These are phyloP conservation scores for Mastomys natalensis DNA, from an alignment of 2,113 vertebrate species.

Conservation along the genomic window DNA sequence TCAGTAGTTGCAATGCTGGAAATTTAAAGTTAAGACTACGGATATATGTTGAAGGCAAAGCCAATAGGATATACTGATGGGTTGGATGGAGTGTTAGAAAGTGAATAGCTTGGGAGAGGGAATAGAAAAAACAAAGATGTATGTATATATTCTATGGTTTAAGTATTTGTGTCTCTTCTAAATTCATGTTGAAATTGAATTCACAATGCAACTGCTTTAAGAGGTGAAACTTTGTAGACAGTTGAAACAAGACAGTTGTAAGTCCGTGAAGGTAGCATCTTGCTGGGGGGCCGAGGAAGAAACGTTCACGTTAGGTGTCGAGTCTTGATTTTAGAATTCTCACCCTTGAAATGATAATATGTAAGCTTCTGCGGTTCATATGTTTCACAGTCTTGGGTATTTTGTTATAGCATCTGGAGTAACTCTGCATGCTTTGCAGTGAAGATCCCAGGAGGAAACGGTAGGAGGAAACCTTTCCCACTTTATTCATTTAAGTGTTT, in stretches of 20 bases:
- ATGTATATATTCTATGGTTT: background rate
- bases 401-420: background rate
- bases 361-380: background rate
- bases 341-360: background rate
- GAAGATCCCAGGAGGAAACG: background rate
- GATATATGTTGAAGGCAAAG: background rate
- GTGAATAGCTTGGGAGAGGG: too few species aligned
- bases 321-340: background rate
- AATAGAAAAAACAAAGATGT: background rate
- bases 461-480: background rate
- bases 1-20: too few species aligned
- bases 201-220: background rate
- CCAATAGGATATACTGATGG: background rate
- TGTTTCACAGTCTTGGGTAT: background rate
- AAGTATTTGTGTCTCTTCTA: background rate
- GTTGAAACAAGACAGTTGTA: background rate
- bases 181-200: background rate
- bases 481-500: constrained; percentile 26
- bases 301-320: background rate
- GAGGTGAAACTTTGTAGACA: background rate
- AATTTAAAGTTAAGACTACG: background rate
- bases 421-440: background rate
- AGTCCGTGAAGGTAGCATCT: background rate
- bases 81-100: background rate
- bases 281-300: background rate